These are phyloP conservation scores for Palythoa grandis DNA, from an alignment of 92 coral and sea anemone genomes.

Conservation along the genomic window DNA sequence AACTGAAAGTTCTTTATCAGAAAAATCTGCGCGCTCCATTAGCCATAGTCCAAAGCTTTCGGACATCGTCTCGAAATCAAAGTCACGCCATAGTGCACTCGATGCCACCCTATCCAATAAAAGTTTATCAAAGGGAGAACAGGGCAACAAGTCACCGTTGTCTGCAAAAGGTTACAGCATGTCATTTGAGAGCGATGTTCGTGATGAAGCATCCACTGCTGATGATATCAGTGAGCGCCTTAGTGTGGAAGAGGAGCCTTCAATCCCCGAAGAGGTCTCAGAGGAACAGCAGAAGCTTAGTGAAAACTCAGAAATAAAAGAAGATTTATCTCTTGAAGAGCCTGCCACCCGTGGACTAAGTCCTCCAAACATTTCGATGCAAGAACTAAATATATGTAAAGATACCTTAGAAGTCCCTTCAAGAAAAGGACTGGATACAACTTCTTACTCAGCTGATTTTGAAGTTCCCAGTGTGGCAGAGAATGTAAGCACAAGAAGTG, in stretches of 20 bases:
- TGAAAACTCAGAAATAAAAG: conserved; percentile 60
- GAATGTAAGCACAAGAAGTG: conserved; percentile 15
- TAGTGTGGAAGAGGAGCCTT: conserved; percentile 61
- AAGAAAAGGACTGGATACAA: not conserved
- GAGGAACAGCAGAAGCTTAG: not conserved
- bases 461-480: conserved; percentile 25
- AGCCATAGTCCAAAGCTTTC: conserved; percentile 18
- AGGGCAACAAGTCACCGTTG: conserved; percentile 42
- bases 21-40: conserved; percentile 7
- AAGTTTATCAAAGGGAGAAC: conserved; percentile 15
- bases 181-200: conserved; percentile 72
- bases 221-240: conserved; percentile 79
- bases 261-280: conserved; percentile 44
- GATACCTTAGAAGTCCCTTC: conserved; percentile 6
- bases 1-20: conserved; percentile 37
- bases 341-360: conserved; percentile 5
- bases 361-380: not conserved
- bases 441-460: conserved; percentile 30
- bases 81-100: conserved; percentile 14
- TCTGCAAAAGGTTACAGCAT: conserved; percentile 62
- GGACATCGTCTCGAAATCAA: conserved; percentile 35
- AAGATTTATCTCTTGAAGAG: conserved; percentile 20
- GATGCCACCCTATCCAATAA: not conserved
- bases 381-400: conserved; percentile 13
- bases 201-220: conserved; percentile 53